Conservation (phyloP, 2,888 invertebrate genomes). For the Electrophaes corylata region DNA sequence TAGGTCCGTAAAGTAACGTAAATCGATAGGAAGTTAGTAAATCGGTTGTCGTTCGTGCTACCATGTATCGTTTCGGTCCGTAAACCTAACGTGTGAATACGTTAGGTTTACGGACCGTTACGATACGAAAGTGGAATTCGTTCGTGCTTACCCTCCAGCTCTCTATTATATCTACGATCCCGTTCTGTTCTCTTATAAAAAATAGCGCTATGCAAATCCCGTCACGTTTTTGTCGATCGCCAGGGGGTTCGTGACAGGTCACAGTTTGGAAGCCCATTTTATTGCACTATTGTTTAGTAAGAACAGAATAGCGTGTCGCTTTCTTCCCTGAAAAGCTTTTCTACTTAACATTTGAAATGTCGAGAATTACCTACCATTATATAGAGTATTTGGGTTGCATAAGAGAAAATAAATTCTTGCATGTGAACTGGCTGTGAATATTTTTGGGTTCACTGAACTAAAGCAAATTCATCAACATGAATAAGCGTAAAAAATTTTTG, state of each 20-base stretch:
- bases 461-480: too few relatives aligned
- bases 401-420: not conserved
- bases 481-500: too few relatives aligned
- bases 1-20: too few relatives aligned
- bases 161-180: too few relatives aligned
- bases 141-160: too few relatives aligned
- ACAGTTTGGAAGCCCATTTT: slow-evolving; percentile 58
- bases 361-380: not conserved
- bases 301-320: slow-evolving; percentile 2
- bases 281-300: slow-evolving; percentile 50
- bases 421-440: not conserved
- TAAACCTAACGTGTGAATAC: too few relatives aligned
- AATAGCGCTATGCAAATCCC: slow-evolving; percentile 53
- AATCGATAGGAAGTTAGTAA: too few relatives aligned
- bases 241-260: slow-evolving; percentile 59
- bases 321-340: slow-evolving; percentile 4
- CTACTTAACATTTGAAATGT: not conserved
- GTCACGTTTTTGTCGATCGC: slow-evolving; percentile 52
- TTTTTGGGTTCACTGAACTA: not conserved
- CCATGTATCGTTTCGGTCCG: too few relatives aligned
- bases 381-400: not conserved
- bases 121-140: too few relatives aligned
- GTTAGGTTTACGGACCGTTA: too few relatives aligned
- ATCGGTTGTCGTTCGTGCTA: too few relatives aligned
- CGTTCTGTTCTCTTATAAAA: not conserved